Percentiles rank a stretch among this genome's conserved stretches.
These are phyloP conservation scores for Sphaerophoria taeniata DNA, from an alignment of 2,888 invertebrate species.

Conservation along the genomic window DNA sequence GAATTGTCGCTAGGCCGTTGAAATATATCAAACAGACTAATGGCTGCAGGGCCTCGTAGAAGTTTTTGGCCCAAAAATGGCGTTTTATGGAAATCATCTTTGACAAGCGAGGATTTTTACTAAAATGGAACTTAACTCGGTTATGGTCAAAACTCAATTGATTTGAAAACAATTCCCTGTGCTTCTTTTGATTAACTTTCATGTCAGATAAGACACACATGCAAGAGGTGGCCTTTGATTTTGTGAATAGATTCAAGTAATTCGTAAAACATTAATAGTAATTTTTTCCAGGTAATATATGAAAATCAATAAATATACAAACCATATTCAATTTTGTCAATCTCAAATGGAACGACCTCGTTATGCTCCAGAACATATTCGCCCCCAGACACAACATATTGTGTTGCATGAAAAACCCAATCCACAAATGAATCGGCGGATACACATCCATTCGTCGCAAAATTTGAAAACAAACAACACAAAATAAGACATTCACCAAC, in stretches of 20 bases:
- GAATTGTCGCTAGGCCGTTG: slow-evolving; percentile 80
- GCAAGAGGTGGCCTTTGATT: too few species aligned
- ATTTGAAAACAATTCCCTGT: background rate
- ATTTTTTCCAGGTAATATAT: too few species aligned
- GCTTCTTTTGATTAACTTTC: too few species aligned
- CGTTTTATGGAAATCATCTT: background rate
- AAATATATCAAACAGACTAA: slow-evolving; percentile 79
- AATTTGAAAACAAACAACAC: slow-evolving; percentile 45
- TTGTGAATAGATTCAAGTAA: too few species aligned
- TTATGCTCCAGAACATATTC: slow-evolving; percentile 55
- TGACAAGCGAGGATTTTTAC: too few species aligned
- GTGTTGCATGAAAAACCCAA: slow-evolving; percentile 58
- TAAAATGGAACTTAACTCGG: too few species aligned
- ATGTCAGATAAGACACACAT: too few species aligned
- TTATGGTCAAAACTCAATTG: background rate
- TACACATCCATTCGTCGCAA: slow-evolving; percentile 63
- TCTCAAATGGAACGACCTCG: slow-evolving; percentile 61
- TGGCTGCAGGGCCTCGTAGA: slow-evolving; percentile 80
- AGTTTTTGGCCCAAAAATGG: background rate
- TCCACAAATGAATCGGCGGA: slow-evolving; percentile 65
- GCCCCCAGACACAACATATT: slow-evolving; percentile 61
- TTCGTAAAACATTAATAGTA: too few species aligned
- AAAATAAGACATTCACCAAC: slow-evolving; percentile 41
- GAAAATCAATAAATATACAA: background rate
- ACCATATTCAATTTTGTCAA: slow-evolving; percentile 60